Base-by-base conservation (phyloP, 2,797 vertebrate species). In the Ctenosaura bakeri region DNA sequence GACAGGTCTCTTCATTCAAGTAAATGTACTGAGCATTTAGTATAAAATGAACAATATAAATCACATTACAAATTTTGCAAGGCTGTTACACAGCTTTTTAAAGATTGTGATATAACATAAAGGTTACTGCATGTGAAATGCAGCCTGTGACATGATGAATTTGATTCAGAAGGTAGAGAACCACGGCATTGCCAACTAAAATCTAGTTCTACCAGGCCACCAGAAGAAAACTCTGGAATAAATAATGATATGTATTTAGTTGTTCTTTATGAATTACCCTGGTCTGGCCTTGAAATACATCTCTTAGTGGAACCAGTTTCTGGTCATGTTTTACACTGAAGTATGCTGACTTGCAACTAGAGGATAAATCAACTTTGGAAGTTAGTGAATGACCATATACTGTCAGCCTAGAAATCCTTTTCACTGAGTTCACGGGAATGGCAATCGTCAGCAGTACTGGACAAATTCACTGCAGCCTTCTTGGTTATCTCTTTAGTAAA, bases 11-110 rank as follows among this genome's bases (percentile, higher is more conserved):
- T 93, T 91, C 42, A 46, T 46, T 46, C 91, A 91, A 85, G 76
- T 88, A 85, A 95, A 92, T 89, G 79, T 81, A 94, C 96, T 94
- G 95, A 90, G 22, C 91, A 95, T 95, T 95, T 93, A 96, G 92
- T 95, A 83, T 90, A 42, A 42, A 95, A 78, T 64, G 56, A 6
- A 54, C 32, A 83, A 69, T 95, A 87, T 89, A 95, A 96, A 96
- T 95, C 79, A 91, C 90, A 92, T 83, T 69, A 69, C 79, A 82
- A 73, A 1, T 69, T 92, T 96, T 88, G 78, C 12, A 89, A 94
- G 90, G 88, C 95, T 95, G 91, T 93, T 93, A 89, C 89, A 95
- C 94, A 95, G 71, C 92, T 85, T 73, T 52, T 24, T 38, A 88
- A 46, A 46, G 4, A 88, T 77, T 82, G 42, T 12, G 18, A 87